Evolutionary conservation across 2,888 invertebrate genomes (phyloP).

Genomic region (Eubasilissa splendida): DNA sequence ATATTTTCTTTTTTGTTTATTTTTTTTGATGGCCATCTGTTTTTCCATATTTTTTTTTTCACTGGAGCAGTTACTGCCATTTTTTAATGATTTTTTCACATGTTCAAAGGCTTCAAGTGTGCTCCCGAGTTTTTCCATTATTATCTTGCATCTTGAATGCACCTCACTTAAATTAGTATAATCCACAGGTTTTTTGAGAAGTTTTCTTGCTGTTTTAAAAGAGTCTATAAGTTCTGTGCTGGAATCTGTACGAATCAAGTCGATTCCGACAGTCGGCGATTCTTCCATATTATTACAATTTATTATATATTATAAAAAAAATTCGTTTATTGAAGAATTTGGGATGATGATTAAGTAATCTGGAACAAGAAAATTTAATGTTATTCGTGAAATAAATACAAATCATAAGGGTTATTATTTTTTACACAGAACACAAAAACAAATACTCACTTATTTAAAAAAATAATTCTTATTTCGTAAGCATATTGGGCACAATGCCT

Average conservation of each 20-base stretch:
- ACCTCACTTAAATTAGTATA: slow-evolving; percentile 37
- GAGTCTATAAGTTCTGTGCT: slow-evolving; percentile 26
- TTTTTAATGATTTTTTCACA: not conserved
- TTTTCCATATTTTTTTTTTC: not conserved
- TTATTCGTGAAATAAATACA: too few species aligned
- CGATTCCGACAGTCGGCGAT: not conserved
- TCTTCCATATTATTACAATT: not conserved
- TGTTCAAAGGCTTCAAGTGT: slow-evolving; percentile 33
- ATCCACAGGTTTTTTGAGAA: slow-evolving; percentile 45
- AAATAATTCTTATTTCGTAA: too few species aligned
- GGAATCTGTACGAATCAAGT: slow-evolving; percentile 2
- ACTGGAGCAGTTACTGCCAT: not conserved
- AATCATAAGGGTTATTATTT: too few species aligned
- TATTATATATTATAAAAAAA: not conserved
- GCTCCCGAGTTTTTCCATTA: slow-evolving; percentile 40
- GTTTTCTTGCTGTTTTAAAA: slow-evolving; percentile 40
- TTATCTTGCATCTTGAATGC: slow-evolving; percentile 38
- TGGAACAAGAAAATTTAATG: too few species aligned
- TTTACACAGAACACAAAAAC: too few species aligned
- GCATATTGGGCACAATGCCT: too few species aligned
- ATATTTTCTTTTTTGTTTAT: slow-evolving; percentile 14
- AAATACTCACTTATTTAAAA: too few species aligned
- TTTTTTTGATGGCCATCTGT: not conserved
- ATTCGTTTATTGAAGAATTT: not conserved
- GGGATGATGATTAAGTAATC: too few species aligned